Conservation (phyloP, 2,888 invertebrate genomes). For the Archips xylosteana region DNA sequence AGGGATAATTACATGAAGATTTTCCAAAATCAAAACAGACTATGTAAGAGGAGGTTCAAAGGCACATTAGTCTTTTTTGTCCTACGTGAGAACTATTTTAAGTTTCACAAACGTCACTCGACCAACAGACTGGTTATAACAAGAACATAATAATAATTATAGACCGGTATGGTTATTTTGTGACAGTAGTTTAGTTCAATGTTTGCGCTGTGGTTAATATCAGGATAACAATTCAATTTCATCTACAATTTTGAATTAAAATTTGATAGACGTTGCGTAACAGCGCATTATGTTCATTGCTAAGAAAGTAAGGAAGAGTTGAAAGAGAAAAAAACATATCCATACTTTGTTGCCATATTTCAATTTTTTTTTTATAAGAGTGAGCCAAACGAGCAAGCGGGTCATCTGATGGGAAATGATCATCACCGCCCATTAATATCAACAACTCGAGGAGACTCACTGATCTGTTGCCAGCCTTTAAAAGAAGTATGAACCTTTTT, state of each 20-base stretch:
- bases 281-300: too few relatives aligned
- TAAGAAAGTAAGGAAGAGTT: too few relatives aligned
- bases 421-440: too few relatives aligned
- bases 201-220: neutral
- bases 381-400: too few relatives aligned
- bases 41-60: neutral
- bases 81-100: neutral
- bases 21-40: neutral
- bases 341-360: too few relatives aligned
- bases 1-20: slow-evolving; percentile 56
- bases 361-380: too few relatives aligned
- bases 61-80: neutral
- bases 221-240: neutral
- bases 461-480: too few relatives aligned
- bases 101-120: slow-evolving; percentile 49
- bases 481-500: too few relatives aligned
- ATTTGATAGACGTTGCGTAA: neutral
- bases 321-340: too few relatives aligned
- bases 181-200: neutral
- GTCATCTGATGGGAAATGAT: too few relatives aligned
- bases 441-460: too few relatives aligned
- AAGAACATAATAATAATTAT: slow-evolving; percentile 1
- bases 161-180: neutral
- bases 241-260: neutral
- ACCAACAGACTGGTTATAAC: slow-evolving; percentile 15